These are phyloP conservation scores for Cephus spinipes DNA, from an alignment of 2,888 invertebrate genomes.

Conservation along the genomic window DNA sequence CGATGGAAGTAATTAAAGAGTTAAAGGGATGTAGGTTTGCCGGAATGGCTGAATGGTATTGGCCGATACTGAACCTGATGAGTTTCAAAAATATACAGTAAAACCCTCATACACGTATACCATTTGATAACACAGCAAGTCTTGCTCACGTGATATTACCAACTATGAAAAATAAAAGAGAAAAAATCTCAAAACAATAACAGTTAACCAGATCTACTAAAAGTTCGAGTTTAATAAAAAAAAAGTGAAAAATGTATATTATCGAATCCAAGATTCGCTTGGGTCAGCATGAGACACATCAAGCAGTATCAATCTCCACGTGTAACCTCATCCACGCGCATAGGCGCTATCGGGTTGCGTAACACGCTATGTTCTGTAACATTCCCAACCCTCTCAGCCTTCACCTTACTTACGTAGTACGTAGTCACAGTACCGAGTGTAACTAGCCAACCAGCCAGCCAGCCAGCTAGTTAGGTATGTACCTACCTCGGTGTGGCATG, in stretches of 20 bases:
- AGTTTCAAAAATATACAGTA: not conserved
- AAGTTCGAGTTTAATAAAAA: not conserved
- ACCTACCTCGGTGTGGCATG: not conserved
- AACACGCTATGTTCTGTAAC: not conserved
- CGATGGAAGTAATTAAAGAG: not conserved
- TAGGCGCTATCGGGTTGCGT: not conserved
- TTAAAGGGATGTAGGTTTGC: not conserved
- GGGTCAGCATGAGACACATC: not conserved
- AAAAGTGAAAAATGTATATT: not conserved
- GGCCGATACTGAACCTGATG: not conserved
- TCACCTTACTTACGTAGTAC: not conserved
- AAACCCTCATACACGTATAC: not conserved
- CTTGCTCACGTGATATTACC: not conserved
- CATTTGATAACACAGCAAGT: not conserved
- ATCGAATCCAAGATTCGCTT: not conserved
- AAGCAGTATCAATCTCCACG: not conserved
- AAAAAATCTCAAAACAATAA: not conserved
- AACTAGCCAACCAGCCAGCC: not conserved
- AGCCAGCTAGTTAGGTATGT: not conserved
- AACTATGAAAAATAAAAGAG: not conserved
- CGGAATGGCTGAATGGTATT: not conserved
- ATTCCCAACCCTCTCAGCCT: not conserved
- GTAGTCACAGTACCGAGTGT: not conserved
- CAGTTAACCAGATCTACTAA: not conserved
- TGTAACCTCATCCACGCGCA: not conserved